phyloP scores from a whole-genome alignment of 1,140 invertebrate species.

The Leptestheria dahalacensis region DNA sequence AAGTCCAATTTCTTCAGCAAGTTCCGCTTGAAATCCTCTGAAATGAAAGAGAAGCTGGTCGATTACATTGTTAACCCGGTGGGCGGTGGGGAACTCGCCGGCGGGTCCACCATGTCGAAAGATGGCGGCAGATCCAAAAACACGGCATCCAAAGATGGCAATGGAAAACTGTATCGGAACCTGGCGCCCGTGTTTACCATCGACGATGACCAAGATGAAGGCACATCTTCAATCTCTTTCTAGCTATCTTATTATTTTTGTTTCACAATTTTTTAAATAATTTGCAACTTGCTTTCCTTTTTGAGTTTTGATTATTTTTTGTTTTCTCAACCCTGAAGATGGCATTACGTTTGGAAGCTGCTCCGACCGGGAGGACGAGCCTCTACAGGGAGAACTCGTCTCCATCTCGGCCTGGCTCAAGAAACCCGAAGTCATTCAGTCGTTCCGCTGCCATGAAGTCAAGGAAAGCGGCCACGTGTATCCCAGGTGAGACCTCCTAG shows the following conservation, averaged over 20 bases:
- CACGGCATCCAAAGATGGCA: background rate
- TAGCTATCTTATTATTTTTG: background rate
- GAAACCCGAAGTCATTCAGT: conserved; percentile 63
- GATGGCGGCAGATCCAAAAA: background rate
- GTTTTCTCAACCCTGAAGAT: too few species aligned
- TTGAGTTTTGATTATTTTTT: too few species aligned
- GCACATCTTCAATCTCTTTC: conserved; percentile 17
- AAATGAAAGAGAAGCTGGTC: conserved; percentile 81
- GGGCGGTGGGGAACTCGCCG: conserved; percentile 36
- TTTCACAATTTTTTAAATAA: conserved; percentile 12
- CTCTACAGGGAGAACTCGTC: conserved; percentile 46
- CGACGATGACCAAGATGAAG: conserved; percentile 69
- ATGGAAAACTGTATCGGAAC: conserved; percentile 73
- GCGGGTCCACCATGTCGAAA: conserved; percentile 30
- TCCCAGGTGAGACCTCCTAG: conserved; percentile 56
- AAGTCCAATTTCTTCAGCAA: conserved; percentile 6
- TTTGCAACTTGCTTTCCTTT: too few species aligned
- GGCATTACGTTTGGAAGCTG: conserved; percentile 20
- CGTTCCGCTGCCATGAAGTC: conserved; percentile 82
- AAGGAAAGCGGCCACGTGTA: conserved; percentile 71
- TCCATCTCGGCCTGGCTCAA: conserved; percentile 61
- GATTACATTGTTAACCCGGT: conserved; percentile 85
- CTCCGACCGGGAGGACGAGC: conserved; percentile 36
- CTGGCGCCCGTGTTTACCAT: conserved; percentile 88
- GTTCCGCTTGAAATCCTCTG: conserved; percentile 53